Percentiles rank a stretch among this genome's conserved stretches.
These are phyloP conservation scores for Tauraco erythrolophus DNA, from an alignment of 2,113 vertebrate genomes.

Conservation along the genomic window DNA sequence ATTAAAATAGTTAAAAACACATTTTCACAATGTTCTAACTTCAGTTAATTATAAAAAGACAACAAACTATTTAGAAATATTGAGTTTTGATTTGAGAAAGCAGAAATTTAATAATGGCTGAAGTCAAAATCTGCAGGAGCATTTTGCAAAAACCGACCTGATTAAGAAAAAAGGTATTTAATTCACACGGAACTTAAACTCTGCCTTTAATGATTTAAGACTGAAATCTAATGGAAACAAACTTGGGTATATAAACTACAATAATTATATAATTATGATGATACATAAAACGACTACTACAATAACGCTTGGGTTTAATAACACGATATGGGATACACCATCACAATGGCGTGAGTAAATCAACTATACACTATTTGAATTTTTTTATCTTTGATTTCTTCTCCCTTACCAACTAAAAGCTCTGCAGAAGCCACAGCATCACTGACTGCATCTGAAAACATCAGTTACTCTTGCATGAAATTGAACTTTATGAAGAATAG, in stretches of 20 bases:
- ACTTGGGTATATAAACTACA: background rate
- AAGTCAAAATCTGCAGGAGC: background rate
- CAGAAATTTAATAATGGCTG: background rate
- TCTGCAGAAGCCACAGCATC: constrained; percentile 20
- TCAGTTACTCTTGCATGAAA: constrained; percentile 70
- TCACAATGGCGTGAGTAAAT: background rate
- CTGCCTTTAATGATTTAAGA: background rate
- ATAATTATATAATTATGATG: background rate
- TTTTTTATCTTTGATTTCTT: constrained; percentile 31
- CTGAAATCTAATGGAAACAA: constrained; percentile 4
- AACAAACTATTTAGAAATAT: background rate
- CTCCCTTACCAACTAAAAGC: background rate
- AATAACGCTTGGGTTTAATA: background rate
- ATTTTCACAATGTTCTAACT: background rate
- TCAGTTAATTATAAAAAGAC: background rate
- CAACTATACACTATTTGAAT: background rate
- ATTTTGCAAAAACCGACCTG: background rate
- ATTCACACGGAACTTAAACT: background rate
- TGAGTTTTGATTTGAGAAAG: background rate
- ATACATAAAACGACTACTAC: background rate
- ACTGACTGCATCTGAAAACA: constrained; percentile 51
- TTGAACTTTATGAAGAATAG: constrained; percentile 61
- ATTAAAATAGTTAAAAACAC: constrained; percentile 7
- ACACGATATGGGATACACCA: background rate
- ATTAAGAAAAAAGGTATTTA: background rate